Percentiles rank a stretch among this genome's conserved stretches.
Evolutionary conservation across 2,888 invertebrate species (phyloP).

Genomic region (Cephus pulcher): DNA sequence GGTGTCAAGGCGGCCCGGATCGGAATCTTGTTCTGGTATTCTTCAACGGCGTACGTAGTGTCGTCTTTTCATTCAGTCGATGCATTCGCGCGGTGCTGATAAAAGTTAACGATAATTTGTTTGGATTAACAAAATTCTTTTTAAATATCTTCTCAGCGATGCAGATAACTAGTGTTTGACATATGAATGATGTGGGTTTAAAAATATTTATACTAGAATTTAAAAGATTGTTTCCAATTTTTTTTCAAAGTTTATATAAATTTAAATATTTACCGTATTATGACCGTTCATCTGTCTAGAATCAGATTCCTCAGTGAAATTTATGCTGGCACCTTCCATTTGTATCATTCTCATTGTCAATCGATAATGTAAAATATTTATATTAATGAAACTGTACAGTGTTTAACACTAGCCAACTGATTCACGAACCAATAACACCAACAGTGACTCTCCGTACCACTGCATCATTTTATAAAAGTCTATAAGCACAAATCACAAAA

Average conservation of each 20-base stretch:
- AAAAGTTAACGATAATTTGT: not conserved
- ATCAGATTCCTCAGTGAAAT: constrained; percentile 33
- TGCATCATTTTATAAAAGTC: not conserved
- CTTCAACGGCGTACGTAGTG: not conserved
- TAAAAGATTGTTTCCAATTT: no score
- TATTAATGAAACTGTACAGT: not conserved
- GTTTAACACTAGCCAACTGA: not conserved
- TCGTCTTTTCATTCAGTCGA: not conserved
- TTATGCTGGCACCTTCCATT: constrained; percentile 31
- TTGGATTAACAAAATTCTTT: not conserved
- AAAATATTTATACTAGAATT: not conserved
- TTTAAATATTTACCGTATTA: constrained; percentile 30
- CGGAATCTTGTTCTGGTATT: not conserved
- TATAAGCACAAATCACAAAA: not conserved
- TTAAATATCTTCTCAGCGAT: not conserved
- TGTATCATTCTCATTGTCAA: constrained; percentile 31
- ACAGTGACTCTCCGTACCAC: not conserved
- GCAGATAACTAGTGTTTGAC: not conserved
- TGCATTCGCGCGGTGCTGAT: not conserved
- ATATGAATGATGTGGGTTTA: not conserved
- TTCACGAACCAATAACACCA: not conserved
- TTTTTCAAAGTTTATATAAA: not conserved
- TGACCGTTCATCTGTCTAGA: constrained; percentile 40
- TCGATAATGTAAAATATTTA: not conserved
- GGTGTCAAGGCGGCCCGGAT: not conserved